A percentile compares a stretch with the other conserved stretches of the same genome.
Evolutionary conservation across 2,888 invertebrate species (phyloP).

Genomic region (Falcaria lacertinaria): DNA sequence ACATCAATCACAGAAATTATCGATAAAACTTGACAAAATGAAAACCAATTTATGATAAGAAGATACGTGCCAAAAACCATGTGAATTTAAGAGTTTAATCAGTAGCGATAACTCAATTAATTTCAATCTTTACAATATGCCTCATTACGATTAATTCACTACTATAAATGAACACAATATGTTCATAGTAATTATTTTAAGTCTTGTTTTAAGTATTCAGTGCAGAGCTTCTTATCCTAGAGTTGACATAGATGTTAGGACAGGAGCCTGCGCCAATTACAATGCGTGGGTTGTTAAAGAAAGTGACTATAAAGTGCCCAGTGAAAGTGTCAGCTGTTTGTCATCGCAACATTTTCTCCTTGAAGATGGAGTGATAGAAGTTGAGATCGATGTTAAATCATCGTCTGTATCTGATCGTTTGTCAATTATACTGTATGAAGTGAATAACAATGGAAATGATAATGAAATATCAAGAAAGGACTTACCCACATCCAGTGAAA

Average conservation of each 20-base stretch:
- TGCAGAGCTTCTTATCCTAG: not conserved
- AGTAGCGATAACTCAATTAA: not conserved
- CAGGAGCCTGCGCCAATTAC: not conserved
- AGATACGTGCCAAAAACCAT: not conserved
- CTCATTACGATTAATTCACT: not conserved
- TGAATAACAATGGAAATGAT: not conserved
- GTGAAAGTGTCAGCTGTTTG: not conserved
- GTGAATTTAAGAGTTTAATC: not conserved
- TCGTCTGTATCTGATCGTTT: constrained; percentile 20
- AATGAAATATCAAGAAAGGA: constrained; percentile 10
- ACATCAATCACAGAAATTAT: not conserved
- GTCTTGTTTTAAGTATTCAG: not conserved
- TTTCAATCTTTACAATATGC: not conserved
- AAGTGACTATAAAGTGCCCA: not conserved
- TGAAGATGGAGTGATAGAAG: constrained; percentile 16
- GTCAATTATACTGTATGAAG: constrained; percentile 24
- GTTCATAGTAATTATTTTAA: not conserved
- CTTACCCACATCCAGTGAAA: constrained; percentile 7
- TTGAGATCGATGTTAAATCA: constrained; percentile 12
- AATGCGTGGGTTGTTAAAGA: not conserved
- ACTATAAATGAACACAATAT: not conserved
- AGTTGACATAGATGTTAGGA: not conserved
- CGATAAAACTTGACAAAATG: not conserved
- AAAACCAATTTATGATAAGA: not conserved
- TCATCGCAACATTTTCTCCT: constrained; percentile 3